Percentiles rank a stretch among this genome's conserved stretches.
Conservation (phyloP, 2,113 vertebrate genomes). For the Anguilla japonica region DNA sequence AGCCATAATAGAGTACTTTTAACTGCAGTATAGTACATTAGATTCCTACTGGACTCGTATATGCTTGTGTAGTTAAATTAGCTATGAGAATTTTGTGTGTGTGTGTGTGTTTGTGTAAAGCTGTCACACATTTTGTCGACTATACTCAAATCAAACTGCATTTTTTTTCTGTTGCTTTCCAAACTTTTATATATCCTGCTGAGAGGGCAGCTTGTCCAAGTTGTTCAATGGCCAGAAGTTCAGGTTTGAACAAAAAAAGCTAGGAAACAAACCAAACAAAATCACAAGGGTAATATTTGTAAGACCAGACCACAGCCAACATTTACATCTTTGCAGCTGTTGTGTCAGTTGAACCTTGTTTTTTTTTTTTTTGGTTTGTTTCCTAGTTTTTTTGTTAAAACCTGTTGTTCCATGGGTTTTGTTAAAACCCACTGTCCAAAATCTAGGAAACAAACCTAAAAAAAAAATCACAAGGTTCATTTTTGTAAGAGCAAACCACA, state of each 20-base stretch:
- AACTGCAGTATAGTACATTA: neutral
- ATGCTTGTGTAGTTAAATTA: neutral
- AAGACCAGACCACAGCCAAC: neutral
- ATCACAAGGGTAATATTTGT: neutral
- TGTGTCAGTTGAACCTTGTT: neutral
- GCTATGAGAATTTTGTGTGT: neutral
- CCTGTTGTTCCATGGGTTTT: too few relatives aligned
- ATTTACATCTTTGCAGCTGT: neutral
- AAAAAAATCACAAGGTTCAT: neutral
- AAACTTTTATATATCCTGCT: neutral
- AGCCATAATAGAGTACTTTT: neutral
- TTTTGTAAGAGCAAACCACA: neutral
- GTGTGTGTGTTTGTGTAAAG: neutral
- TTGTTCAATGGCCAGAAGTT: neutral
- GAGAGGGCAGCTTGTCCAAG: neutral
- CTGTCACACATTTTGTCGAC: neutral
- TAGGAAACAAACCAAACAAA: neutral
- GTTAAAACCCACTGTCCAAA: neutral
- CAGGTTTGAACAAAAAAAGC: neutral
- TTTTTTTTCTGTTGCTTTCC: neutral
- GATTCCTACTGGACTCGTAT: neutral
- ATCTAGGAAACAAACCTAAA: neutral
- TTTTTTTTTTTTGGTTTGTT: neutral
- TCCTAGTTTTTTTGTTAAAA: too few relatives aligned
- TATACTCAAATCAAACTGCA: neutral